Base-by-base conservation (phyloP, 2,797 vertebrate genomes). In the Danionella dracula region DNA sequence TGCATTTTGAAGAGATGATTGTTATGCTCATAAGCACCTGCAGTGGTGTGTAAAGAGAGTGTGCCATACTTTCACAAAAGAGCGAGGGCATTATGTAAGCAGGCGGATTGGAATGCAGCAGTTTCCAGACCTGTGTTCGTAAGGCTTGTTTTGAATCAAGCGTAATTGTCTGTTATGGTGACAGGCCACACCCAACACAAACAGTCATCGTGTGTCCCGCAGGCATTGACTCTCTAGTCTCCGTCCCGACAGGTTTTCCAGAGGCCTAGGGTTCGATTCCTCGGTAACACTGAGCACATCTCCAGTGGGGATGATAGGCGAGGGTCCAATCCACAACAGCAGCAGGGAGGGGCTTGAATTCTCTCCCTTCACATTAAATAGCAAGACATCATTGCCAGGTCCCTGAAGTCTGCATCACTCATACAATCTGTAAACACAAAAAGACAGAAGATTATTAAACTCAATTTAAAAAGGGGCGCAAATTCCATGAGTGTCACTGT, bases 331-430 rank as follows among this genome's bases (percentile, higher is more conserved):
- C 8, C 4, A 27, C 15, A 13, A 15, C n/a, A 46, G 12, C 44
- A 45, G 8, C 23, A 12, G 19, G 10, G 29, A 45, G 10, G n/a
- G 2, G 12, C 23, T 19, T 9, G 7, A 38, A 38, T 38, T 16
- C 1, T 19, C 13, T 46, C 7, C 7, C 4, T 11, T 90, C 72
- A 90, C 63, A 88, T 80, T 82, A 86, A 83, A 72, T 77, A 78
- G 63, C 77, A 80, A 55, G 86, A 68, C 87, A 91, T 88, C 79
- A 88, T 37, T 48, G 84, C 83, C 7, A 89, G 23, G 76, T 64
- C 72, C 55, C 63, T 83, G 20, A 90, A 1, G 6, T 91, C 89
- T 0, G 63, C 78, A n/a, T 31, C n/a, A 29, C 76, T 84, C 49
- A 87, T 49, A 42, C 51, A 82, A n/a, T 75, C 83, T 88, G 76